A percentile compares a stretch with the other conserved stretches of the same genome.
Evolutionary conservation across 2,888 invertebrate species (phyloP).

Genomic region (Eupithecia abbreviata): DNA sequence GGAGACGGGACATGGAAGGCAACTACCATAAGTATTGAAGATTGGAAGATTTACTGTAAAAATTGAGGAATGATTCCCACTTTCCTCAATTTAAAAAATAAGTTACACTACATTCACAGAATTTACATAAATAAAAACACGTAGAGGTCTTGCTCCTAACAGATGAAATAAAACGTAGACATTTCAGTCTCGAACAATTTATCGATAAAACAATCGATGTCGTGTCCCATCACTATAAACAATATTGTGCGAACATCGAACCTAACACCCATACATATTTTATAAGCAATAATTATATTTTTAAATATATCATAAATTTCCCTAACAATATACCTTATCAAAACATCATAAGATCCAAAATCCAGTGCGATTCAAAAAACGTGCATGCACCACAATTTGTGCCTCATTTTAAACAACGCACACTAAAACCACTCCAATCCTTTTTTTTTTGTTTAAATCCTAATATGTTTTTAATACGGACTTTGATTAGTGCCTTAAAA

Average conservation of each 20-base stretch:
- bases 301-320: constrained; percentile 19
- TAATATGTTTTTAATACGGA: neutral
- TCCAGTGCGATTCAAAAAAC: constrained; percentile 26
- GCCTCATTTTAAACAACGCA: constrained; percentile 33
- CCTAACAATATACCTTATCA: constrained; percentile 29
- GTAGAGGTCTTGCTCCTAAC: too few relatives aligned
- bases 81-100: too few relatives aligned
- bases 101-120: too few relatives aligned
- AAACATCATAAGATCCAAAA: constrained; percentile 35
- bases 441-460: neutral
- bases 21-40: too few relatives aligned
- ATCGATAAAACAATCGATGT: constrained; percentile 1
- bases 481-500: neutral
- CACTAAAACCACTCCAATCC: constrained; percentile 21
- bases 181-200: neutral
- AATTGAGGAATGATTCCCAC: too few relatives aligned
- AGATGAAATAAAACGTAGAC: neutral
- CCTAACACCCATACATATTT: neutral
- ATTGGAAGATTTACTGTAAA: too few relatives aligned
- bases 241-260: constrained; percentile 15
- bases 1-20: too few relatives aligned
- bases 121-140: too few relatives aligned
- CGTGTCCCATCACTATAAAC: neutral
- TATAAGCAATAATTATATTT: constrained; percentile 3
- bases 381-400: constrained; percentile 29